phyloP scores from a whole-genome alignment of 1,140 invertebrate species.

The Atopsyche davidsoni region DNA sequence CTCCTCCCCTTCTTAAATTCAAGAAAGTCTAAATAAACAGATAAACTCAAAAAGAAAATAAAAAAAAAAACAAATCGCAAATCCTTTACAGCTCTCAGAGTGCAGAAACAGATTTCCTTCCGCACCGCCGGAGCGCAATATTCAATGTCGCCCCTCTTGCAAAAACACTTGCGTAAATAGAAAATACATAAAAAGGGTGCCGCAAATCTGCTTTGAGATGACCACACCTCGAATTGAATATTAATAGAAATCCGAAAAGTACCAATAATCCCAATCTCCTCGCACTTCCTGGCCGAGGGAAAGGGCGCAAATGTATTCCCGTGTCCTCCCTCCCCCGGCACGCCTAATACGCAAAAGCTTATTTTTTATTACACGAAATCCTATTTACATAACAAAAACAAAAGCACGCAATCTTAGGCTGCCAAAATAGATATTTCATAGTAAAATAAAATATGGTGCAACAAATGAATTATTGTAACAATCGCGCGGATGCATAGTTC shows the following conservation, averaged over 20 bases:
- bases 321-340: not conserved
- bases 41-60: no score
- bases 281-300: constrained; percentile 1
- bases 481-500: no score
- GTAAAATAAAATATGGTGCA: no score
- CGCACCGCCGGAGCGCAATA: constrained; percentile 1
- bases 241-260: constrained; percentile 25
- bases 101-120: constrained; percentile 5
- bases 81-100: not conserved
- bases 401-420: no score
- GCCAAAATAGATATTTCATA: no score
- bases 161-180: not conserved
- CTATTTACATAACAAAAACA: no score
- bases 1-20: no score
- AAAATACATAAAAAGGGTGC: constrained; percentile 14
- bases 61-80: no score
- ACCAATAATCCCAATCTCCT: constrained; percentile 25
- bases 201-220: constrained; percentile 27
- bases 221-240: constrained; percentile 26
- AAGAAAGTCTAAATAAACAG: no score
- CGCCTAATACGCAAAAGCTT: no score
- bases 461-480: no score
- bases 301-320: constrained; percentile 11
- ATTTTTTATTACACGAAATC: no score
- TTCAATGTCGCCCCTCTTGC: not conserved